Evolutionary conservation across 53 echinoderm and acorn worm genomes (phyloP).

Genomic region (Antedon mediterranea): DNA sequence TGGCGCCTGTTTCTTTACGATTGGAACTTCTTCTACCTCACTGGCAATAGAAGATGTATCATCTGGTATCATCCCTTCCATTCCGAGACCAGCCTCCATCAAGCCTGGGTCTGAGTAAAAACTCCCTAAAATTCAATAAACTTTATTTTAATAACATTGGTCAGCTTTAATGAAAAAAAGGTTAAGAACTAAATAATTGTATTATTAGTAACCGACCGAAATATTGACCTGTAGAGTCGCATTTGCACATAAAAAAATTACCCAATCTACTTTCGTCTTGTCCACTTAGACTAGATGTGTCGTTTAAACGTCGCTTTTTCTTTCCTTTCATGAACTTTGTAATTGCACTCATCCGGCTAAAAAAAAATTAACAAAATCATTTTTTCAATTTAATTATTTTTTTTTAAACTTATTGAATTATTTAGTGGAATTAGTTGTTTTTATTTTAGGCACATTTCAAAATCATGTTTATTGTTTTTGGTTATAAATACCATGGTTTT

Average conservation of each 20-base stretch:
- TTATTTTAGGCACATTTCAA: no score
- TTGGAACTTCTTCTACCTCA: constrained; percentile 23
- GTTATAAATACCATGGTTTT: no score
- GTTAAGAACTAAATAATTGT: no score
- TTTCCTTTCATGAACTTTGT: neutral
- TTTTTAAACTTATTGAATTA: no score
- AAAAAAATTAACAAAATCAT: neutral
- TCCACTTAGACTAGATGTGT: neutral
- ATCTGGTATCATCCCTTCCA: constrained; percentile 14
- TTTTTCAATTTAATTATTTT: no score
- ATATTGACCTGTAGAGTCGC: no score
- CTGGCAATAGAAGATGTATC: constrained; percentile 17
- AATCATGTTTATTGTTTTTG: no score
- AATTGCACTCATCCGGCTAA: neutral
- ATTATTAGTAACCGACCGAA: no score
- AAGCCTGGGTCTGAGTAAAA: neutral
- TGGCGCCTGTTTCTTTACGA: constrained; percentile 39
- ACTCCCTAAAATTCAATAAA: neutral
- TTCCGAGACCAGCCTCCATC: constrained; percentile 9
- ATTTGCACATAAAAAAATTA: no score
- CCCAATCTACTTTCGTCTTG: neutral
- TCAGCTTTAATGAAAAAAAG: no score
- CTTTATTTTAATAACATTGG: no score
- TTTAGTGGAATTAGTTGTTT: no score
- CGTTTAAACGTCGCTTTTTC: neutral